phyloP scores from a whole-genome alignment of 1,140 invertebrate species.

The Drosophila bifasciata region DNA sequence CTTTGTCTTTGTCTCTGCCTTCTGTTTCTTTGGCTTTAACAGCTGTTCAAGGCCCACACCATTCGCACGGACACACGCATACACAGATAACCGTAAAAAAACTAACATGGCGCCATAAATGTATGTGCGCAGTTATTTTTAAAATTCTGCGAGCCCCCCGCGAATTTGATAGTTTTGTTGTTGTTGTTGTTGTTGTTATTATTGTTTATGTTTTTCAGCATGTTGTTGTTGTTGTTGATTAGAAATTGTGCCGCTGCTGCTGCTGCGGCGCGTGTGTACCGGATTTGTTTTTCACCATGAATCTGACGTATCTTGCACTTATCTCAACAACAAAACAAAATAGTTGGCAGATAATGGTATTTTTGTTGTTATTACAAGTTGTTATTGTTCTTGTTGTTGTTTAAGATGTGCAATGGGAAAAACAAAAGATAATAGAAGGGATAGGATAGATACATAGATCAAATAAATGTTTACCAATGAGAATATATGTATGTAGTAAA shows the following conservation, averaged over 20 bases:
- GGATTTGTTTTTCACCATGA: constrained; percentile 17
- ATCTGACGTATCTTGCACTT: constrained; percentile 61
- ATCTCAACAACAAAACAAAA: constrained; percentile 56
- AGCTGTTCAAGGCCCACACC: constrained; percentile 64
- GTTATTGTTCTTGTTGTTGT: constrained; percentile 48
- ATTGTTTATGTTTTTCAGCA: neutral
- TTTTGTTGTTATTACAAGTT: constrained; percentile 21
- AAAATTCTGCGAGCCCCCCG: constrained; percentile 26
- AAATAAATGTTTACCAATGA: no score
- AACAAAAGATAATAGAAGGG: constrained; percentile 1
- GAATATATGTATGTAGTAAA: no score
- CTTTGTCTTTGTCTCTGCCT: constrained; percentile 13
- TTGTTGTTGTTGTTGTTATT: constrained; percentile 9
- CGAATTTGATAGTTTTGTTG: constrained; percentile 28
- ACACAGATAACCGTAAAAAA: constrained; percentile 8
- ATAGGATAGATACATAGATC: constrained; percentile 11
- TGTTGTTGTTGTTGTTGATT: constrained; percentile 2
- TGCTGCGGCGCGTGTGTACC: constrained; percentile 46
- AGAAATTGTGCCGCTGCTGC: constrained; percentile 6
- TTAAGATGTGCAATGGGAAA: constrained; percentile 3
- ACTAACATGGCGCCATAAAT: constrained; percentile 38
- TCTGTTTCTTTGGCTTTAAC: constrained; percentile 43
- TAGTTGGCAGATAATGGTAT: constrained; percentile 56
- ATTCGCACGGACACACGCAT: constrained; percentile 6
- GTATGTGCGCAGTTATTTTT: constrained; percentile 60